phyloP scores from a whole-genome alignment of 2,888 invertebrate genomes.

The Hirtodrosophila duncani region DNA sequence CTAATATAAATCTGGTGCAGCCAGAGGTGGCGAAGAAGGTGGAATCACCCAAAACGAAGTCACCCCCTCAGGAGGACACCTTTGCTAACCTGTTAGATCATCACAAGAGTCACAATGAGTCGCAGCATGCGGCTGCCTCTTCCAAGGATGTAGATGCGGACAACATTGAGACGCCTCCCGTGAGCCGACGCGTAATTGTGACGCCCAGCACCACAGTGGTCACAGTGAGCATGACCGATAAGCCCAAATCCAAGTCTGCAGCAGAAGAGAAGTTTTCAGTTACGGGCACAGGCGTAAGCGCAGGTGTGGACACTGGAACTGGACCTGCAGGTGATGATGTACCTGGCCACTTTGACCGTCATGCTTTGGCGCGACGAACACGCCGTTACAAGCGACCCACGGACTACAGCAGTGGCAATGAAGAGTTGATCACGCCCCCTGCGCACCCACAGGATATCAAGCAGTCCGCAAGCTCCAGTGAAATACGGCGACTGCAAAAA shows the following conservation, averaged over 20 bases:
- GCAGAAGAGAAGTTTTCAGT: conserved; percentile 19
- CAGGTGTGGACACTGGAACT: neutral
- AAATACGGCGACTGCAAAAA: conserved; percentile 43
- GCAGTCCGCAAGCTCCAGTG: conserved; percentile 54
- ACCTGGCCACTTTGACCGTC: conserved; percentile 88
- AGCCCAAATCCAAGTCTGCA: conserved; percentile 42
- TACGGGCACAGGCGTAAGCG: too few relatives aligned
- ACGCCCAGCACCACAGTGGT: conserved; percentile 69
- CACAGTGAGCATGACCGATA: conserved; percentile 58
- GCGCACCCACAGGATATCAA: conserved; percentile 68
- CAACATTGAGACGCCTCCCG: conserved; percentile 93
- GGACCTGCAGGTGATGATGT: conserved; percentile 76
- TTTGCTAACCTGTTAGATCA: conserved; percentile 62
- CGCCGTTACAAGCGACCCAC: conserved; percentile 86
- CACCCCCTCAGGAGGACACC: conserved; percentile 51
- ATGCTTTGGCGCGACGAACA: conserved; percentile 89
- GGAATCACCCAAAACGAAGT: conserved; percentile 37
- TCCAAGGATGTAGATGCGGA: conserved; percentile 92
- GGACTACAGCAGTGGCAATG: conserved; percentile 81
- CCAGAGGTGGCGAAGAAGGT: conserved; percentile 9
- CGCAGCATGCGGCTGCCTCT: conserved; percentile 62
- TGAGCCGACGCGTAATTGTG: conserved; percentile 81
- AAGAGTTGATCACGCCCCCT: conserved; percentile 79
- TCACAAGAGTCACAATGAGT: conserved; percentile 69
- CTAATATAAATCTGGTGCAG: conserved; percentile 58